Conservation (phyloP, 2,113 vertebrate genomes). For the Patagioenas fasciata region DNA sequence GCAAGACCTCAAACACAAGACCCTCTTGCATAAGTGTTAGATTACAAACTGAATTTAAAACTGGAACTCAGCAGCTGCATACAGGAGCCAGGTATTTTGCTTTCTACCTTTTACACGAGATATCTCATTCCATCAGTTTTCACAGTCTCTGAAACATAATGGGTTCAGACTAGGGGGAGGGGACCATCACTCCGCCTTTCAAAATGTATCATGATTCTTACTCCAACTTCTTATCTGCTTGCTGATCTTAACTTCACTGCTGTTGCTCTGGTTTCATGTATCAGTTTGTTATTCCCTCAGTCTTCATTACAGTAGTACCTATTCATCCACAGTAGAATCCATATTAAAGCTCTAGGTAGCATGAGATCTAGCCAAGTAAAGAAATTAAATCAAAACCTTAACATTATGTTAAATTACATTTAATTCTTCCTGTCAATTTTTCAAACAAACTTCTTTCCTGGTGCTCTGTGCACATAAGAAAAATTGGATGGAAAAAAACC, state of each 20-base stretch:
- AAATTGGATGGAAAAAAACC: background rate
- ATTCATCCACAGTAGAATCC: background rate
- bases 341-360: background rate
- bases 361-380: background rate
- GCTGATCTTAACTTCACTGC: background rate
- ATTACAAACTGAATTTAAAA: background rate
- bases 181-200: background rate
- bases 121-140: background rate
- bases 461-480: background rate
- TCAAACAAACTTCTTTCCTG: background rate
- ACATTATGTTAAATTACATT: background rate
- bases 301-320: background rate
- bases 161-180: background rate
- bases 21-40: background rate
- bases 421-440: background rate
- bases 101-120: fast-evolving
- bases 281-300: background rate
- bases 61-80: background rate
- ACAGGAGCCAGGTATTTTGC: background rate
- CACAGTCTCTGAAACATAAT: background rate
- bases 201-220: background rate
- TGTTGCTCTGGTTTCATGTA: background rate
- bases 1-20: background rate
- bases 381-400: background rate
- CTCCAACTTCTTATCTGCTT: background rate